phyloP scores from a whole-genome alignment of 2,888 invertebrate species.

The Cosmorhoe ocellata region DNA sequence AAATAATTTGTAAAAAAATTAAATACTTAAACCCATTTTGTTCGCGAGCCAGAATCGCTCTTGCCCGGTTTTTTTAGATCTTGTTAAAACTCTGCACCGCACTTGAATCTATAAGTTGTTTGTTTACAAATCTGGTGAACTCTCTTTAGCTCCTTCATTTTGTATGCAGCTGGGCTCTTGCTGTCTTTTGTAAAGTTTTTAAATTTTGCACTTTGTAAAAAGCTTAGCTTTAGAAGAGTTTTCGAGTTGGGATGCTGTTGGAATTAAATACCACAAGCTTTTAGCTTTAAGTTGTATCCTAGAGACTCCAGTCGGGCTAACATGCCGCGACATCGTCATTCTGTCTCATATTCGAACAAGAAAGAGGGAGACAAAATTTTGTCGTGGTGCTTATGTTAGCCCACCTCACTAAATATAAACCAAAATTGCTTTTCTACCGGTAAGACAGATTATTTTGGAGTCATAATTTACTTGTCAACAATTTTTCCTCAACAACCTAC shows the following conservation, averaged over 20 bases:
- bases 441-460: not conserved
- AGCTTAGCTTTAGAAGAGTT: constrained; percentile 5
- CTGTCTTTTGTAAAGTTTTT: constrained; percentile 12
- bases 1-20: too few relatives aligned
- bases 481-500: constrained; percentile 6
- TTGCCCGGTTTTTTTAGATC: too few relatives aligned
- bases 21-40: too few relatives aligned
- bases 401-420: too few relatives aligned
- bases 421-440: too few relatives aligned
- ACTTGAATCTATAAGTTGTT: not conserved
- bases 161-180: constrained; percentile 10
- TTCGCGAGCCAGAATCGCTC: too few relatives aligned
- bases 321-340: too few relatives aligned
- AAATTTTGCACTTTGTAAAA: constrained; percentile 16
- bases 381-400: too few relatives aligned
- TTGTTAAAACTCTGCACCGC: constrained; percentile 4
- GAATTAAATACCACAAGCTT: constrained; percentile 3
- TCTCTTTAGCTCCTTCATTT: constrained; percentile 1
- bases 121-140: constrained; percentile 5
- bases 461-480: constrained; percentile 11
- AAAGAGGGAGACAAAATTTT: too few relatives aligned
- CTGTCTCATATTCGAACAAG: too few relatives aligned
- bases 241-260: not conserved
- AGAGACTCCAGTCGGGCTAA: too few relatives aligned
- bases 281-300: not conserved